Evolutionary conservation across 2,888 invertebrate genomes (phyloP).

Genomic region (Catocala nupta): DNA sequence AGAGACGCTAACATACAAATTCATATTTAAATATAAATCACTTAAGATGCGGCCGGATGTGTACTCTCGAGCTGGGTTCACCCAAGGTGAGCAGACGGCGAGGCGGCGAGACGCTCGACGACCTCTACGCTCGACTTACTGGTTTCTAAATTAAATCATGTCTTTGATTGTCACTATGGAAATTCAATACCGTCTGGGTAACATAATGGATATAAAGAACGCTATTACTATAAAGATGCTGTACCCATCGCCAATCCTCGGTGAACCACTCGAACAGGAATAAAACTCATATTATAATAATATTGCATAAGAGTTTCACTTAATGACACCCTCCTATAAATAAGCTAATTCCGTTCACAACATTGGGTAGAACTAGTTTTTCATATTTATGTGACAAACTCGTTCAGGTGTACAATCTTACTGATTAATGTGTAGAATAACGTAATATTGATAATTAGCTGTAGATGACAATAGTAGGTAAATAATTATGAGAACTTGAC

Average conservation of each 20-base stretch:
- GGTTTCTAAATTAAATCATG: conserved; percentile 78
- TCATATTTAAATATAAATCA: conserved; percentile 62
- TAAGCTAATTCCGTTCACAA: neutral
- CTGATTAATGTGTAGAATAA: too few species aligned
- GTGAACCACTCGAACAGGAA: conserved; percentile 32
- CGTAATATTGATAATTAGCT: too few species aligned
- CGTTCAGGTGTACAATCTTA: too few species aligned
- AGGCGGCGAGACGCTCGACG: conserved; percentile 74
- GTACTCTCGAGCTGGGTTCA: conserved; percentile 65
- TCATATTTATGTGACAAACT: neutral
- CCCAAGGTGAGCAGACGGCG: conserved; percentile 83
- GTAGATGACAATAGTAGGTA: too few species aligned
- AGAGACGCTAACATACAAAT: conserved; percentile 52
- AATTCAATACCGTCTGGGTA: conserved; percentile 77
- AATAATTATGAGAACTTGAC: too few species aligned
- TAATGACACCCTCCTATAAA: neutral
- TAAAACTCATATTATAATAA: conserved; percentile 22
- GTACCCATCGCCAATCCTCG: conserved; percentile 30
- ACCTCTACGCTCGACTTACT: conserved; percentile 74
- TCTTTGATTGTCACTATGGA: conserved; percentile 71
- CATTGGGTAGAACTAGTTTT: neutral
- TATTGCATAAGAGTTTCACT: conserved; percentile 24
- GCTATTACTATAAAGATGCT: conserved; percentile 29
- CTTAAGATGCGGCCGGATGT: conserved; percentile 66
- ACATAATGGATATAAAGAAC: conserved; percentile 61